Evolutionary conservation across 1,140 invertebrate genomes (phyloP).

Genomic region (Megalonaias nervosa): DNA sequence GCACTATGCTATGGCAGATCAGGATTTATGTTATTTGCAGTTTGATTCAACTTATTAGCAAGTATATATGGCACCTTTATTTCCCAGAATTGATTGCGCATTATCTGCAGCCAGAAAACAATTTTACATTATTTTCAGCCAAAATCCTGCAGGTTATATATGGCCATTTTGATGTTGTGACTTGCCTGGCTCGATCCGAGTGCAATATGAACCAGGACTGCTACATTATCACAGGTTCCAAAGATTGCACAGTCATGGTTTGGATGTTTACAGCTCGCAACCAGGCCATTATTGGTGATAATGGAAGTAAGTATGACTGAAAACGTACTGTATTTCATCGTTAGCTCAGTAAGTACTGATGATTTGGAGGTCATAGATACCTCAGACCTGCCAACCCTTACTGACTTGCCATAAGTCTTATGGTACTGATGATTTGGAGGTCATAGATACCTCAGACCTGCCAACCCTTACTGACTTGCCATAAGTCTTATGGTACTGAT

Average conservation of each 20-base stretch:
- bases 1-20: too few relatives aligned
- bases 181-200: constrained; percentile 90
- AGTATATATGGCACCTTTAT: neutral
- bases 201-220: constrained; percentile 99
- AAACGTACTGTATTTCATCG: too few relatives aligned
- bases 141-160: constrained; percentile 99
- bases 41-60: too few relatives aligned
- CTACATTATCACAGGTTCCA: constrained; percentile 97
- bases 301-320: constrained; percentile 62
- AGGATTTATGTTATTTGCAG: too few relatives aligned
- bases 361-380: too few relatives aligned
- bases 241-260: constrained; percentile 96
- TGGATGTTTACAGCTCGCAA: constrained; percentile 99
- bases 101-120: neutral
- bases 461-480: too few relatives aligned
- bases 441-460: too few relatives aligned
- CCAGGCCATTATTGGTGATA: constrained; percentile 95
- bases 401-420: too few relatives aligned
- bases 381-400: too few relatives aligned
- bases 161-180: constrained; percentile 99
- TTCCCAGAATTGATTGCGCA: neutral
- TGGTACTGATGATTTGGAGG: too few relatives aligned
- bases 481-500: too few relatives aligned
- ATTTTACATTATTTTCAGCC: constrained; percentile 76
- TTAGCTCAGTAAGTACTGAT: too few relatives aligned